Evolutionary conservation across 2,113 vertebrate genomes (phyloP).

Genomic region (Peromyscus leucopus): DNA sequence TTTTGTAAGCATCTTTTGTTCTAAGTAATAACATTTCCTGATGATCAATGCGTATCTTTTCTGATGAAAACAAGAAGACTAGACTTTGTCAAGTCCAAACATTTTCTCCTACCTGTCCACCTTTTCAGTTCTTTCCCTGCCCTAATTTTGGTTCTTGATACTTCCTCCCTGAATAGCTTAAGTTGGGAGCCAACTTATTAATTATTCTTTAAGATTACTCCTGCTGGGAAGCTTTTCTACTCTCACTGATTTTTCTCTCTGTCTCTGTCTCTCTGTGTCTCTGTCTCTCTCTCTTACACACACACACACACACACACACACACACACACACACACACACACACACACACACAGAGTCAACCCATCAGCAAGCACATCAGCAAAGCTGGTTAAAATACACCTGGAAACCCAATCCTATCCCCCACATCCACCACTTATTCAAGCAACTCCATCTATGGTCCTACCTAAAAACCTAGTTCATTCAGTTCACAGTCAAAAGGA

Average conservation of each 20-base stretch:
- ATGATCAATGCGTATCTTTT: neutral
- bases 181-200: neutral
- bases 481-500: neutral
- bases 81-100: neutral
- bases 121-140: neutral
- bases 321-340: too few relatives aligned
- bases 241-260: neutral
- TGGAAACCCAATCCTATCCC: neutral
- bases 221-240: neutral
- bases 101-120: neutral
- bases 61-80: constrained; percentile 13
- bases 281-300: neutral
- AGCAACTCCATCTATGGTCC: neutral
- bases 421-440: neutral
- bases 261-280: too few relatives aligned
- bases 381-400: constrained; percentile 16
- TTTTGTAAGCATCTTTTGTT: constrained; percentile 45
- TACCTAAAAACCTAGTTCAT: neutral
- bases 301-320: too few relatives aligned
- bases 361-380: neutral
- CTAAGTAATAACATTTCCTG: neutral
- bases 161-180: neutral
- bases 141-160: neutral
- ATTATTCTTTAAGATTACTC: neutral
- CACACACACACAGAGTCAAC: neutral